Evolutionary conservation across 2,113 vertebrate genomes (phyloP).

Genomic region (Electrona antarctica): DNA sequence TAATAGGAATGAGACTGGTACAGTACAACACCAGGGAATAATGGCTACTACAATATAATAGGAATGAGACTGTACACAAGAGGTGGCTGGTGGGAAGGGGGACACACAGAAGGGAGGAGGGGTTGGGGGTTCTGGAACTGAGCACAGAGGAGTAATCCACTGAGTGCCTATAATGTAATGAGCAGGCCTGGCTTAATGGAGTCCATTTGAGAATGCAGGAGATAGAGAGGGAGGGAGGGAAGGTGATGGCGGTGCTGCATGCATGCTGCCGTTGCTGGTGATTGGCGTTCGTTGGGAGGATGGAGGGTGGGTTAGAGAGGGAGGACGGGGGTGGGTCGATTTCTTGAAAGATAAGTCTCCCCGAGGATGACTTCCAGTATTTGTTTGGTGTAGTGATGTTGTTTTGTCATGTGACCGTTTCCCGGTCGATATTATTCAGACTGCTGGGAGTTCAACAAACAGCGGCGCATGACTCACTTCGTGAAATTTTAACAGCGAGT

Average conservation of each 20-base stretch:
- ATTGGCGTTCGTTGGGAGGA: neutral
- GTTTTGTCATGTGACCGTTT: neutral
- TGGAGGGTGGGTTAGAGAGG: neutral
- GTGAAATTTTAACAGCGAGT: neutral
- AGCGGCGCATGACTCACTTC: conserved; percentile 7
- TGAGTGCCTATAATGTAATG: conserved; percentile 79
- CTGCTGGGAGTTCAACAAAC: neutral
- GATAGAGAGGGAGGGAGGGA: conserved; percentile 21
- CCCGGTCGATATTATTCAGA: neutral
- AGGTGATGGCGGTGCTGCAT: conserved; percentile 10
- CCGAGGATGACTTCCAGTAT: neutral
- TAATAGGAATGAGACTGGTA: too few species aligned
- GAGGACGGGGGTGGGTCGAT: neutral
- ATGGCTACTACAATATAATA: too few species aligned
- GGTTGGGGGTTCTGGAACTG: conserved; percentile 42
- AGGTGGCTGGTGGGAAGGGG: conserved; percentile 8
- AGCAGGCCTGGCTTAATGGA: conserved; percentile 72
- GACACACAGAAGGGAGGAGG: conserved; percentile 29
- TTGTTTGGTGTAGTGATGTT: neutral
- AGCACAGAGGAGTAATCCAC: conserved; percentile 70
- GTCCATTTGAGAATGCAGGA: conserved; percentile 57
- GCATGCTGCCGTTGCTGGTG: neutral
- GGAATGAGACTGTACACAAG: neutral
- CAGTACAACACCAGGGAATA: too few species aligned
- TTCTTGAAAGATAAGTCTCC: neutral